Percentiles rank a stretch among this genome's conserved stretches.
Evolutionary conservation across 2,888 invertebrate species (phyloP).

Genomic region (Netelia fuscicornis): DNA sequence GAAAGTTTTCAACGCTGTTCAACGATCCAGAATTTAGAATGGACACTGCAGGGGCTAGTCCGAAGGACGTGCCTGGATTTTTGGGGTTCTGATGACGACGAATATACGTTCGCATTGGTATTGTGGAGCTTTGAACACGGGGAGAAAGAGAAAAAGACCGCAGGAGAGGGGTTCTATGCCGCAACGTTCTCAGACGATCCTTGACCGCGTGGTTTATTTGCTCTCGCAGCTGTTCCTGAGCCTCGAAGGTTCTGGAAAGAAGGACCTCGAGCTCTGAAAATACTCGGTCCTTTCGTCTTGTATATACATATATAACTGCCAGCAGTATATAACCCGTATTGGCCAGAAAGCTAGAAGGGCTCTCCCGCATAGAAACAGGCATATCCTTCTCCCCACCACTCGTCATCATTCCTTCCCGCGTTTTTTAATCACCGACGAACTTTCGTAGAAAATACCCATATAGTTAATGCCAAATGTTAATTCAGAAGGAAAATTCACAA

Average conservation of each 20-base stretch:
- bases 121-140: conserved; percentile 29
- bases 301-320: not conserved
- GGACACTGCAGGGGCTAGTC: conserved; percentile 38
- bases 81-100: conserved; percentile 53
- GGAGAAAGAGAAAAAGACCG: conserved; percentile 3
- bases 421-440: conserved; percentile 29
- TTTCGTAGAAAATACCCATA: not conserved
- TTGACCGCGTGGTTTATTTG: conserved; percentile 77
- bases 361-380: conserved; percentile 51
- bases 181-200: conserved; percentile 63
- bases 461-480: no score
- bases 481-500: not conserved
- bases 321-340: conserved; percentile 10
- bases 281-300: conserved; percentile 61
- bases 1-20: conserved; percentile 14
- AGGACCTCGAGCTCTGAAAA: conserved; percentile 71
- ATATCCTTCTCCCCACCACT: conserved; percentile 31
- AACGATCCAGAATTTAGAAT: conserved; percentile 4
- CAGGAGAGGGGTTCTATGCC: conserved; percentile 40
- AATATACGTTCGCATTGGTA: conserved; percentile 39
- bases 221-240: conserved; percentile 78
- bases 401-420: conserved; percentile 11
- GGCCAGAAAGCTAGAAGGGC: conserved; percentile 49
- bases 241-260: conserved; percentile 74
- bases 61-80: conserved; percentile 52